phyloP scores from a whole-genome alignment of 2,113 vertebrate species.

The Macrotus californicus region DNA sequence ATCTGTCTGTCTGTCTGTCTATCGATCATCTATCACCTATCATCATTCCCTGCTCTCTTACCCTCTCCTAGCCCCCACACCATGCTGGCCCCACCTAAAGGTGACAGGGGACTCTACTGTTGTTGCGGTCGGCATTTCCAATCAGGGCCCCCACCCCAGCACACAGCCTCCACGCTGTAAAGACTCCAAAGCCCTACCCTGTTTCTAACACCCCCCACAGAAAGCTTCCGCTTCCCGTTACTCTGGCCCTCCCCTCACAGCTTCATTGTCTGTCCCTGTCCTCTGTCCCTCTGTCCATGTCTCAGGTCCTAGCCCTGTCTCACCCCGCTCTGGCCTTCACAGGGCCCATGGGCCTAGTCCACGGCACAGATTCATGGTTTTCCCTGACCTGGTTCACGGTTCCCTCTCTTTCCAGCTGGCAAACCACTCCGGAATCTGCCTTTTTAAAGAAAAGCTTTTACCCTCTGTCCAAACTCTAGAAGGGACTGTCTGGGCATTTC shows the following conservation, averaged over 20 bases:
- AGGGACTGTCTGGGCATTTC: background rate
- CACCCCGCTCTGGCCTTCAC: background rate
- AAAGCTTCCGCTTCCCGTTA: background rate
- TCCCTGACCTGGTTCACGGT: background rate
- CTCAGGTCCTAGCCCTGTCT: accelerated
- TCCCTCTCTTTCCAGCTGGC: background rate
- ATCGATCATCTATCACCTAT: no score
- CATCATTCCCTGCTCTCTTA: no score
- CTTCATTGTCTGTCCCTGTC: no score
- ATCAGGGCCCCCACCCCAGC: background rate
- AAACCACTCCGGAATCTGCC: background rate
- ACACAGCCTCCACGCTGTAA: background rate
- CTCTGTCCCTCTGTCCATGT: background rate
- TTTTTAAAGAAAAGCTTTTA: background rate
- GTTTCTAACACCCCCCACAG: background rate
- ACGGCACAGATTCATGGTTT: accelerated
- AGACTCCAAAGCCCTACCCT: background rate
- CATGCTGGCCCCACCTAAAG: background rate
- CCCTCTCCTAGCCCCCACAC: no score
- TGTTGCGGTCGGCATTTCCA: background rate
- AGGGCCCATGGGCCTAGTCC: accelerated
- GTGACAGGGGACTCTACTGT: background rate
- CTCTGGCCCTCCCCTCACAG: no score
- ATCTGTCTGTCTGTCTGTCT: no score
- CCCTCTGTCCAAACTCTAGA: background rate